Conservation (phyloP, 2,113 vertebrate genomes). For the Neotoma lepida region DNA sequence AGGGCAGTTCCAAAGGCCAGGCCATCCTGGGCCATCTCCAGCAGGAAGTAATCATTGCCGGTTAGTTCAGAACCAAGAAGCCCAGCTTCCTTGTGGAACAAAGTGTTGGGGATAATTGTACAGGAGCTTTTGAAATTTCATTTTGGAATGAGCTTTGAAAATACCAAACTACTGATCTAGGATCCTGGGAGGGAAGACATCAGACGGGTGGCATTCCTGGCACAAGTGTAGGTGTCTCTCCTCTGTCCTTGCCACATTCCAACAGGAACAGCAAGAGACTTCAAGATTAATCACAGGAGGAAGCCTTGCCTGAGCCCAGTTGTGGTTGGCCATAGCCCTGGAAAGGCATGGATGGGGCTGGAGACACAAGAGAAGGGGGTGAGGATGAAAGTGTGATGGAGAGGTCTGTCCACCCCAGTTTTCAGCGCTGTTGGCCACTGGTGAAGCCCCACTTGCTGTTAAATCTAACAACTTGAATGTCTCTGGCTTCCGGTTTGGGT, state of each 20-base stretch:
- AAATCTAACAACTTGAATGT: accelerated
- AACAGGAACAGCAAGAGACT: not conserved
- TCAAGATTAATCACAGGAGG: accelerated
- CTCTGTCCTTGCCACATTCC: not conserved
- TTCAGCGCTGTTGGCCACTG: accelerated
- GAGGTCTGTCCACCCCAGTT: not conserved
- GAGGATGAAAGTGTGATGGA: accelerated
- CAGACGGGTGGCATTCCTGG: not conserved
- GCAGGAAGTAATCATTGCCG: conserved; percentile 53
- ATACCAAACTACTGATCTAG: not conserved
- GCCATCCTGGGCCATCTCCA: conserved; percentile 69
- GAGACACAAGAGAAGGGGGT: accelerated
- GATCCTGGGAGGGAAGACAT: accelerated
- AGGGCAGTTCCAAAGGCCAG: conserved; percentile 48
- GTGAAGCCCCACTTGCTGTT: not conserved
- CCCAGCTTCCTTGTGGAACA: conserved; percentile 67
- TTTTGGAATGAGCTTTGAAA: not conserved
- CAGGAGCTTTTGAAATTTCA: conserved; percentile 66
- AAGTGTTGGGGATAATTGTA: conserved; percentile 57
- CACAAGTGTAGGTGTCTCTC: not conserved
- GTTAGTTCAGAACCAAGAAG: conserved; percentile 70
- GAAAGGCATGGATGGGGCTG: not conserved
- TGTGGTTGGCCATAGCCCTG: not conserved
- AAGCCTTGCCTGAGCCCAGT: accelerated
- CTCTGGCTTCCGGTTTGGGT: not conserved